Percentiles rank a stretch among this genome's conserved stretches.
phyloP scores from a whole-genome alignment of 2,797 vertebrate species.

The Phrynocephalus vlangalii region DNA sequence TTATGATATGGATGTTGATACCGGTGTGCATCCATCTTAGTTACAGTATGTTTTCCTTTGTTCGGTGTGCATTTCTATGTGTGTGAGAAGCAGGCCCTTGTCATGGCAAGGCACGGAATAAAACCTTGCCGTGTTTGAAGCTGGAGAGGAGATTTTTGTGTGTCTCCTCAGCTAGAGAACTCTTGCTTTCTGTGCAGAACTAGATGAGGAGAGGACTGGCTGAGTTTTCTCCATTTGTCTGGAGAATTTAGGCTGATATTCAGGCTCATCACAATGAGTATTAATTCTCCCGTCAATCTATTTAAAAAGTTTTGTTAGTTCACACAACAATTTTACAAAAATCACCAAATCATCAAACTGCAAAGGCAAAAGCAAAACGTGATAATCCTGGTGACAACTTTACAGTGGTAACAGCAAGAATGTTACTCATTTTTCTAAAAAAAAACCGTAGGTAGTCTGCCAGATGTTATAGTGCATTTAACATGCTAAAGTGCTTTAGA shows the following conservation, averaged over 20 bases:
- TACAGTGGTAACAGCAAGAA: neutral
- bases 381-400: neutral
- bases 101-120: neutral
- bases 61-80: neutral
- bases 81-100: neutral
- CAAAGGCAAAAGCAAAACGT: neutral
- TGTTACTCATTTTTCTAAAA: neutral
- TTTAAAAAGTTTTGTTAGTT: too few relatives aligned
- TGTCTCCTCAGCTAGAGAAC: neutral
- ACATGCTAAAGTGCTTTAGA: conserved; percentile 38
- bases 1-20: neutral
- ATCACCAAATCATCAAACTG: too few relatives aligned
- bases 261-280: neutral
- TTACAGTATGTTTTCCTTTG: neutral
- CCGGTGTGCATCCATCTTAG: neutral
- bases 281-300: neutral
- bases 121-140: too few relatives aligned
- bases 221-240: neutral
- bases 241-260: neutral
- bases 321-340: too few relatives aligned
- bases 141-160: neutral
- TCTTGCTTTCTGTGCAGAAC: neutral
- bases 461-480: neutral
- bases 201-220: neutral
- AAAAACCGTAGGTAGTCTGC: neutral